Percentiles rank a stretch among this genome's conserved stretches.
Conservation (phyloP, 2,797 vertebrate species). For the Tenualosa ilisha region DNA sequence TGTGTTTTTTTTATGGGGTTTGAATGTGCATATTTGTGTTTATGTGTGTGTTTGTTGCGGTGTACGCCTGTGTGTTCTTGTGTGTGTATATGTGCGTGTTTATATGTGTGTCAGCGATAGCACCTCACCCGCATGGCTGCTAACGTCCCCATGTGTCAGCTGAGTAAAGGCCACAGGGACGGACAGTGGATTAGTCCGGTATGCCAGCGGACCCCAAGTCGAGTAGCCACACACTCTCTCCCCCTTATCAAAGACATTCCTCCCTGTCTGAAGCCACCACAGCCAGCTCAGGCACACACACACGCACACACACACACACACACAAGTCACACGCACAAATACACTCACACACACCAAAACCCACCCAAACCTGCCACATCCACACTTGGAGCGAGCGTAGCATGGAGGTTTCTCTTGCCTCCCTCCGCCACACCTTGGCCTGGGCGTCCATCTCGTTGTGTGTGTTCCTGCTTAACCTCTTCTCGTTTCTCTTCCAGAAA, state of each 20-base stretch:
- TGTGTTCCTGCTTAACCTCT: conserved; percentile 86
- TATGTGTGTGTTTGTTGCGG: neutral
- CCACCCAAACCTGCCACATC: neutral
- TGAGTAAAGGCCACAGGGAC: neutral
- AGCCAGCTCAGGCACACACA: neutral
- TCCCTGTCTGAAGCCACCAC: conserved; percentile 2
- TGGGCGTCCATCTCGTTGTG: conserved; percentile 51
- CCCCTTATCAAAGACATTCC: conserved; percentile 31
- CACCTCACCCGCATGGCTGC: conserved; percentile 19
- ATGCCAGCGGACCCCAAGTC: conserved; percentile 16
- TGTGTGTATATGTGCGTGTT: neutral
- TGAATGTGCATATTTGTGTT: neutral
- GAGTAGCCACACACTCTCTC: neutral
- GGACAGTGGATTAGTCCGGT: conserved; percentile 19
- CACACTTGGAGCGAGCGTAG: neutral
- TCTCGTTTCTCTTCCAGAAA: conserved; percentile 93
- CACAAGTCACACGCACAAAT: neutral
- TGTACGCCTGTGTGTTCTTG: neutral
- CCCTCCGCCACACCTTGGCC: conserved; percentile 30
- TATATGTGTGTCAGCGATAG: conserved; percentile 5
- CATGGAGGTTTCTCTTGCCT: conserved; percentile 27
- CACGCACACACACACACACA: neutral
- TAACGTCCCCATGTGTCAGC: conserved; percentile 13
- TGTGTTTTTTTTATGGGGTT: neutral
- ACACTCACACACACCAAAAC: neutral